phyloP scores from a whole-genome alignment of 2,797 vertebrate genomes.

The Taenioides sp. region DNA sequence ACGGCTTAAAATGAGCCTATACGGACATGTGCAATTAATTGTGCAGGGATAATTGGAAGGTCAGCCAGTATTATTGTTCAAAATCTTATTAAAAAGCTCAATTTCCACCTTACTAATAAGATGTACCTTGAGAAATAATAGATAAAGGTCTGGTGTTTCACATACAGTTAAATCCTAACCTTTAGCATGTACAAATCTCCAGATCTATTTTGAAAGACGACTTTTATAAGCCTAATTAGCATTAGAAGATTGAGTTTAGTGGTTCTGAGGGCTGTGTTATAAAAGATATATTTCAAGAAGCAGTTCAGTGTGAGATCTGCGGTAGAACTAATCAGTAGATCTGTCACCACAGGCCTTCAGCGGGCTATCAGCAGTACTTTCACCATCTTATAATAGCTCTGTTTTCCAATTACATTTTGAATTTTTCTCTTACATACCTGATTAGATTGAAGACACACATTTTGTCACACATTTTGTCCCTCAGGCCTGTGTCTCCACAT shows the following conservation, averaged over 20 bases:
- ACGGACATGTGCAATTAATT: slow-evolving; percentile 58
- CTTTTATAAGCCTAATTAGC: slow-evolving; percentile 27
- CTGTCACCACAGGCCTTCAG: slow-evolving; percentile 30
- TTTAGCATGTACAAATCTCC: slow-evolving; percentile 6
- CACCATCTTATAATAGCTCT: slow-evolving; percentile 11
- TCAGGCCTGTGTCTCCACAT: neutral
- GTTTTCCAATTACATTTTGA: slow-evolving; percentile 1
- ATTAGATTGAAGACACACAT: slow-evolving; percentile 2
- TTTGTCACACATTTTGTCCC: neutral
- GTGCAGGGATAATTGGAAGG: slow-evolving; percentile 55
- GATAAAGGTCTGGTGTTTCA: slow-evolving; percentile 31
- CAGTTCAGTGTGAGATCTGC: slow-evolving; percentile 20
- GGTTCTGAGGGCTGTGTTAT: neutral
- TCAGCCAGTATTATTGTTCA: slow-evolving; percentile 48
- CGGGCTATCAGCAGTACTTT: slow-evolving; percentile 27
- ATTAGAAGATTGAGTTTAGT: slow-evolving; percentile 21
- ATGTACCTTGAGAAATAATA: slow-evolving; percentile 38
- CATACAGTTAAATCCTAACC: slow-evolving; percentile 26
- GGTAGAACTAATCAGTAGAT: slow-evolving; percentile 42
- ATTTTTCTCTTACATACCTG: neutral
- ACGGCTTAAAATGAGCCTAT: slow-evolving; percentile 54
- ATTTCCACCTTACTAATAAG: slow-evolving; percentile 42
- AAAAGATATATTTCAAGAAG: slow-evolving; percentile 26
- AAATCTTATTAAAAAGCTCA: slow-evolving; percentile 49
- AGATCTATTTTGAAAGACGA: neutral